Evolutionary conservation across 2,888 invertebrate genomes (phyloP), one percentile per base, ranked within the genome.

Genomic region (Celastrina argiolus): DNA sequence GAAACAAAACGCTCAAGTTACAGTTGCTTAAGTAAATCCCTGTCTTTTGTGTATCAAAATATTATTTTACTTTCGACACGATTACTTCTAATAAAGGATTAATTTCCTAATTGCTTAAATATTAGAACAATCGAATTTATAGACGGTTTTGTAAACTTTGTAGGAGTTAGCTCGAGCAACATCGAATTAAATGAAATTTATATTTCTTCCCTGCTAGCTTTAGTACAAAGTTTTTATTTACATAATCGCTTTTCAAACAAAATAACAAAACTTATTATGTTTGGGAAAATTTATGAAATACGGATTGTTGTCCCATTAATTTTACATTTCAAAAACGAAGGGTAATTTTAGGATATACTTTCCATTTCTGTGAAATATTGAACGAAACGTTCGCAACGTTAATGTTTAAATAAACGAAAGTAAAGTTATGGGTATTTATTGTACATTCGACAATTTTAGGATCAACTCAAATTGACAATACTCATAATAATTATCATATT

Each of bases 71-170:
- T 26, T 4, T 1, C 8, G 31, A 58, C 8, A 16, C 8, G 16
- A 58, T 58, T 58, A 58, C n/a, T 58, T 58, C 51, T 51, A 22
- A 22, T 26, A 51, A 51, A 51, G 14, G 16, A 61, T 61, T 61
- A 61, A 39, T 61, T 34, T 61, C 10, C 36, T 61, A 26, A 61
- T 61, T 61, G 36, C 39, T 61, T 61, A 39, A 51, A 34, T 61
- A 61, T 36, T 61, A 39, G 34, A 61, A 61, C 61, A 61, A 61
- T 61, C 36, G 39, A 61, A 39, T 61, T 61, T 61, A 61, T 61
- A 61, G 39, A 61, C 61, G 61, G 39, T 36, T 61, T 59, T 61
- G 39, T 61, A 61, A 59, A 61, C 61, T 61, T 59, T 34, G 61
- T 14, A 39, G 12, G 39, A 61, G 61, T 61, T 61, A 22, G 36